Base-by-base conservation (phyloP, 1,140 invertebrate species). In the Agrilus planipennis region DNA sequence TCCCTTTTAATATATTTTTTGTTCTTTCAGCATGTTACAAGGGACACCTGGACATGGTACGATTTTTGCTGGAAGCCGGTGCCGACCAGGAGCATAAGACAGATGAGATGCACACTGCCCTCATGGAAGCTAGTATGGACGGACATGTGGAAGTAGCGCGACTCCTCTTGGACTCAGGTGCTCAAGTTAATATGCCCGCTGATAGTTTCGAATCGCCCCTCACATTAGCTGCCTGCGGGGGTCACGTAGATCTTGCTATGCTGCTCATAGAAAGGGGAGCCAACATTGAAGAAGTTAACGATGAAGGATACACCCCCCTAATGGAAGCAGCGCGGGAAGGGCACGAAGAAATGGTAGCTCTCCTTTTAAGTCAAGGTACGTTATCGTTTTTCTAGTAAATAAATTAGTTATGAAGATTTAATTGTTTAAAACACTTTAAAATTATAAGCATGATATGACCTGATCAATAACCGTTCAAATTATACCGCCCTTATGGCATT, bases 101-200 rank as follows among this genome's bases (percentile, higher is more conserved):
- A 1, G 93, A 99, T 65, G 95, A 99, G 69, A 96, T 99, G 92
- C 94, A 99, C 66, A 98, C 94, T 1, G 94, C 95, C 17, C 68
- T 99, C 2, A 98, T 99, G 93, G 95, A 99, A 67, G 94, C 95
- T 16, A 95, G 91, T 20, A 99, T 99, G 94, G 95, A 99, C 69
- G 95, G 95, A 2, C 94, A 99, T 64, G 81, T 98, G 0, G 91
- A 98, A 66, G 93, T 98, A 17, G 91, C 91, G 2, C 66, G 89
- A 21, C 29, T 44, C 11, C 17, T 44, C 3, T 44, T 53, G n/a
- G 53, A 40, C 90, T 91, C 3, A 66, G 89, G 28, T 69, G 97
- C 73, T 32, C 41, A 54, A 46, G 57, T 59, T 6, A 98, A 97
- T 67, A 96, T 99, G 92, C 91, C 93, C 31, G 94, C 90, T 25